Conservation (phyloP, 2,113 vertebrate species). For the Anarhynchus alexandrinus region DNA sequence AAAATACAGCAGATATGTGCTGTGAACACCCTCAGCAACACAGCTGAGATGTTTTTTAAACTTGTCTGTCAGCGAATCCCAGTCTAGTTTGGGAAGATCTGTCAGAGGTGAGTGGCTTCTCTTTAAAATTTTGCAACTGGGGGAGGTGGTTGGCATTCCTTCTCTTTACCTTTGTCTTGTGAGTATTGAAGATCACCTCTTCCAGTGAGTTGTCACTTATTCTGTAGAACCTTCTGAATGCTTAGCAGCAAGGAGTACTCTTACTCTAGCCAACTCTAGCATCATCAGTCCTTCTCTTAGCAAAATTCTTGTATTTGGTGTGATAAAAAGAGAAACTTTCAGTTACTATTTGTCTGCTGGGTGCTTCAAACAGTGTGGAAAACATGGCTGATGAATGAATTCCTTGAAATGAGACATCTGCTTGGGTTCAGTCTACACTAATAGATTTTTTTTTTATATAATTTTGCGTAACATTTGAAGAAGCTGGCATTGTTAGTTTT, state of each 20-base stretch:
- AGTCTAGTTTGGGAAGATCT: neutral
- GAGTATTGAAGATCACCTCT: neutral
- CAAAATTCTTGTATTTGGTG: neutral
- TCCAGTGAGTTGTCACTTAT: neutral
- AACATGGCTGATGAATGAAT: neutral
- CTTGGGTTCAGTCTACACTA: neutral
- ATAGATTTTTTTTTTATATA: neutral
- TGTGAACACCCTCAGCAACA: neutral
- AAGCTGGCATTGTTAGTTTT: neutral
- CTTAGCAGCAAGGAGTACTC: neutral
- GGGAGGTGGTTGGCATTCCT: neutral
- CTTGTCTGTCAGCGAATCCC: neutral
- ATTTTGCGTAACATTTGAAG: neutral
- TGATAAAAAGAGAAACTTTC: neutral
- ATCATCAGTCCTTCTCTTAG: neutral
- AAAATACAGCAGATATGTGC: accelerated
- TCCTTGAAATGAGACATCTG: neutral
- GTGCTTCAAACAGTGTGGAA: neutral
- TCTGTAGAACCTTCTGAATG: neutral
- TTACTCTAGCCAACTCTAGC: neutral
- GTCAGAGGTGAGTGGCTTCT: neutral
- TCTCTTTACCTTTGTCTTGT: neutral
- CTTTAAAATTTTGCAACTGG: neutral
- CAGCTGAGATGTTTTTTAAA: neutral
- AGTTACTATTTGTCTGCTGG: neutral